phyloP scores from a whole-genome alignment of 2,888 invertebrate species.

The Megastigmus dorsalis region DNA sequence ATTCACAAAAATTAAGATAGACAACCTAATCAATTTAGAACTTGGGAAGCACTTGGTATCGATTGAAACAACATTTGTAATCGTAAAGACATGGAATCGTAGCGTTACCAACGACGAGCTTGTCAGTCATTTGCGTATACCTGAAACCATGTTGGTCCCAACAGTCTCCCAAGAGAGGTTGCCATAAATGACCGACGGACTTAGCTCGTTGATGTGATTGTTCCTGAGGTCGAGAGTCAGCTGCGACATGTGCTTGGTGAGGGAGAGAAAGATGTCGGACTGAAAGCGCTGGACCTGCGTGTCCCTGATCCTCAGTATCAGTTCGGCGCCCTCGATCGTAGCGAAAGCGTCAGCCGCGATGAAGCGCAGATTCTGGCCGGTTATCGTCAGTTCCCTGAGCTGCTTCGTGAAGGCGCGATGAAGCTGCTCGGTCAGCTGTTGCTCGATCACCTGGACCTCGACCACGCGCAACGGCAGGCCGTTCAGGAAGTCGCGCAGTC shows the following conservation, averaged over 20 bases:
- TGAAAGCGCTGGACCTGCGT: slow-evolving; percentile 88
- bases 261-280: slow-evolving; percentile 84
- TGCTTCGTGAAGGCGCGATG: slow-evolving; percentile 86
- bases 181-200: slow-evolving; percentile 90
- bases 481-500: slow-evolving; percentile 83
- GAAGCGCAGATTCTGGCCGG: slow-evolving; percentile 83
- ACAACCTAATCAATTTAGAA: too few species aligned
- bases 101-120: too few species aligned
- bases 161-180: slow-evolving; percentile 92
- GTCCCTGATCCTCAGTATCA: slow-evolving; percentile 84
- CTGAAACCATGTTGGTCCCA: slow-evolving; percentile 89
- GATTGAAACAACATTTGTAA: too few species aligned
- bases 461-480: slow-evolving; percentile 85
- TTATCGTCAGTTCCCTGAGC: slow-evolving; percentile 86
- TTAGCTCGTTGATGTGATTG: slow-evolving; percentile 88
- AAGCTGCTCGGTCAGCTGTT: slow-evolving; percentile 84
- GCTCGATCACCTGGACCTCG: slow-evolving; percentile 85
- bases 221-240: slow-evolving; percentile 89
- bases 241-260: slow-evolving; percentile 85
- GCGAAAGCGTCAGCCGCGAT: slow-evolving; percentile 87
- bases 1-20: too few species aligned
- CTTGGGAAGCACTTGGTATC: too few species aligned
- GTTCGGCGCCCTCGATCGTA: slow-evolving; percentile 84
- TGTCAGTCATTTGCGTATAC: too few species aligned
- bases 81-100: too few species aligned